A percentile compares a stretch with the other conserved stretches of the same genome.
Evolutionary conservation across 1,140 invertebrate species (phyloP).

Genomic region (Cyphomyrmex costatus): DNA sequence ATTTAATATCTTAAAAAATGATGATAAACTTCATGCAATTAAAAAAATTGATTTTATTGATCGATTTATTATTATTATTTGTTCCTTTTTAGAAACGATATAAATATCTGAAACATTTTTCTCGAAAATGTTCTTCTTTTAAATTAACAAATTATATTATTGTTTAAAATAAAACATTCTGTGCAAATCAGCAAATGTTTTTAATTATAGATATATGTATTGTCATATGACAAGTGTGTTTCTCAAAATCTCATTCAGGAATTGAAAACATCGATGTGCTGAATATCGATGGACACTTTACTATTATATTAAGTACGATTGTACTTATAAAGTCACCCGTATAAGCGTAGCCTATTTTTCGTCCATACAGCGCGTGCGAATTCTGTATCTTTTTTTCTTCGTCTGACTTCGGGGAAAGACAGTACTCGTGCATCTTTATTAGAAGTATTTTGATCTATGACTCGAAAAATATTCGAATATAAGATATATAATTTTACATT

Average conservation of each 20-base stretch:
- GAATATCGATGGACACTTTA: background rate
- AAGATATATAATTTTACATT: background rate
- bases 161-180: too few relatives aligned
- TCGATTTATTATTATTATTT: too few relatives aligned
- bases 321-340: conserved; percentile 6
- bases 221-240: background rate
- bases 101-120: too few relatives aligned
- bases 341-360: conserved; percentile 23
- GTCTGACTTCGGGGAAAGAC: conserved; percentile 3
- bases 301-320: background rate
- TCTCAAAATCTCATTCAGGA: background rate
- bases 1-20: too few relatives aligned
- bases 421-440: conserved; percentile 4
- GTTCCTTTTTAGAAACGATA: too few relatives aligned
- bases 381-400: conserved; percentile 16
- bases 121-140: too few relatives aligned
- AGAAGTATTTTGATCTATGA: conserved; percentile 21
- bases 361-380: background rate
- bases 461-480: background rate
- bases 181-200: background rate
- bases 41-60: too few relatives aligned
- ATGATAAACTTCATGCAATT: too few relatives aligned
- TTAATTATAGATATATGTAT: background rate
- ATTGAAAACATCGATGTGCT: background rate
- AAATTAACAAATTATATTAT: too few relatives aligned